phyloP scores from a whole-genome alignment of 1,140 invertebrate genomes.

The Battus philenor region DNA sequence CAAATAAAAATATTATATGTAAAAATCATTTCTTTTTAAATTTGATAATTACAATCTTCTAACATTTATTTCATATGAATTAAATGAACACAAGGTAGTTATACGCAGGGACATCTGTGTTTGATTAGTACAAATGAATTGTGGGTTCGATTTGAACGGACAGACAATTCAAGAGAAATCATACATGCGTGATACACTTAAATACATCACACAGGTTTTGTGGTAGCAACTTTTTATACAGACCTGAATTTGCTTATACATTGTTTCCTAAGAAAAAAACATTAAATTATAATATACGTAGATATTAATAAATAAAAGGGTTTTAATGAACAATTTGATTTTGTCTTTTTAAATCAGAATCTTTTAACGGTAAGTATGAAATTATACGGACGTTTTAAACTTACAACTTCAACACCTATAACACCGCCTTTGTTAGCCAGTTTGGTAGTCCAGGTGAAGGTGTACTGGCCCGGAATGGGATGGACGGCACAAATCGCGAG shows the following conservation, averaged over 20 bases:
- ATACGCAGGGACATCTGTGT: too few species aligned
- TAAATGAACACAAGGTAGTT: too few species aligned
- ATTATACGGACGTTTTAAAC: too few species aligned
- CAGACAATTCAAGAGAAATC: constrained; percentile 11
- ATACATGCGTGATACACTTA: constrained; percentile 23
- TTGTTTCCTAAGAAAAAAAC: constrained; percentile 72
- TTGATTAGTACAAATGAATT: too few species aligned
- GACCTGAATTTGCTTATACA: constrained; percentile 76
- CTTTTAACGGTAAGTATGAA: too few species aligned
- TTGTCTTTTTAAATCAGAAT: neutral
- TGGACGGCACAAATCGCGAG: constrained; percentile 97
- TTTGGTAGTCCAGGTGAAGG: constrained; percentile 97
- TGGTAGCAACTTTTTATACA: constrained; percentile 50
- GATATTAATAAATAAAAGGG: constrained; percentile 30
- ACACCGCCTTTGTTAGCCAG: constrained; percentile 93
- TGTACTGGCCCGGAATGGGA: constrained; percentile 97
- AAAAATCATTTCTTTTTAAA: too few species aligned
- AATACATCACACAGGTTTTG: constrained; percentile 40
- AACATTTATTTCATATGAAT: too few species aligned
- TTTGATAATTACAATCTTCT: too few species aligned
- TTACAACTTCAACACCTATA: constrained; percentile 82
- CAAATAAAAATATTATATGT: too few species aligned
- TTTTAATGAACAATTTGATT: neutral
- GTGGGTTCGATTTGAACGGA: constrained; percentile 3
- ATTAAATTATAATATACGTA: too few species aligned